phyloP scores from a whole-genome alignment of 1,140 invertebrate genomes.

The Pemphigus obesinymphae region DNA sequence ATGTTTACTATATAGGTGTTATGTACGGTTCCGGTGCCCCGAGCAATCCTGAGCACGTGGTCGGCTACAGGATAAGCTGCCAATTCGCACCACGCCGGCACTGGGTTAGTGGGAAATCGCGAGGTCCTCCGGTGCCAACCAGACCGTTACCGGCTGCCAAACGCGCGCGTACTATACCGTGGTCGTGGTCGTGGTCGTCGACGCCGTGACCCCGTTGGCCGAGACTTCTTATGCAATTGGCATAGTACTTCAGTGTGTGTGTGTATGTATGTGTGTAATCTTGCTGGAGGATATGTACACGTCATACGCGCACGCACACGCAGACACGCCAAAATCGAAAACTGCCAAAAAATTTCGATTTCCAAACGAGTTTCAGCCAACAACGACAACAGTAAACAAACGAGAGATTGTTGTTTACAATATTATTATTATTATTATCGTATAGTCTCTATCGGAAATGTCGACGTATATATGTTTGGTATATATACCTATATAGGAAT shows the following conservation, averaged over 20 bases:
- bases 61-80: not conserved
- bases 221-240: constrained; percentile 36
- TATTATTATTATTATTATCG: too few relatives aligned
- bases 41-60: not conserved
- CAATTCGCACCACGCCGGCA: not conserved
- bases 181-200: constrained; percentile 9
- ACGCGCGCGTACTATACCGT: not conserved
- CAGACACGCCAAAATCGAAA: not conserved
- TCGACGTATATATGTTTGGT: too few relatives aligned
- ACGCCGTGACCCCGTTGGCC: constrained; percentile 32
- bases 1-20: not conserved
- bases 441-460: too few relatives aligned
- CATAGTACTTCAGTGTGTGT: not conserved
- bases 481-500: too few relatives aligned
- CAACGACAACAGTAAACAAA: constrained; percentile 10
- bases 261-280: not conserved
- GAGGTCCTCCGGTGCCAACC: constrained; percentile 24
- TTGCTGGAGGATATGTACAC: not conserved
- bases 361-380: not conserved
- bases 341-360: not conserved
- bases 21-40: not conserved
- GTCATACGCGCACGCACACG: not conserved
- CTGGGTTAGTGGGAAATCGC: constrained; percentile 34
- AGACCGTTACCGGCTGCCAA: constrained; percentile 15
- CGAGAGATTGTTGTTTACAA: not conserved